Evolutionary conservation across 2,113 vertebrate species (phyloP).

Genomic region (Rallus limicola): DNA sequence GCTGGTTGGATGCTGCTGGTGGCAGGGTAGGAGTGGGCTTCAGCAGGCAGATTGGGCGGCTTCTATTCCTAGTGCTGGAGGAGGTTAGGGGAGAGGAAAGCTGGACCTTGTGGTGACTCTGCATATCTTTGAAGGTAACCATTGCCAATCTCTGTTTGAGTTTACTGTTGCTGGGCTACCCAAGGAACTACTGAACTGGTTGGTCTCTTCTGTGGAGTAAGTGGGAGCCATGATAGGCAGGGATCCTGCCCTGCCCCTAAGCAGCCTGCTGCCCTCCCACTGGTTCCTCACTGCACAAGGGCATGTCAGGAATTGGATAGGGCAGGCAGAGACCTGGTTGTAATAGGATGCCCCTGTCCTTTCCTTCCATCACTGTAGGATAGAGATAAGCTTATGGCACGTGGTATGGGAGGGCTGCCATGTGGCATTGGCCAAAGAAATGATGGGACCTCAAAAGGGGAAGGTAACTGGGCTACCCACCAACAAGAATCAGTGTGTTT

Average conservation of each 20-base stretch:
- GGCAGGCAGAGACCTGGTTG: conserved; percentile 27
- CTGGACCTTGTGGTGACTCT: neutral
- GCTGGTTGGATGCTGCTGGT: neutral
- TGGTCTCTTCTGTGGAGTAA: neutral
- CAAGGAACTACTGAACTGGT: neutral
- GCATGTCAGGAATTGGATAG: conserved; percentile 24
- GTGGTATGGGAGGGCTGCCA: neutral
- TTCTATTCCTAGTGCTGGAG: neutral
- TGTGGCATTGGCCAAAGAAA: neutral
- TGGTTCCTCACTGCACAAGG: neutral
- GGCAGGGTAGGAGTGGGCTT: neutral
- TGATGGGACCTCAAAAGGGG: neutral
- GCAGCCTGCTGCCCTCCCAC: neutral
- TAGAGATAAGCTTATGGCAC: neutral
- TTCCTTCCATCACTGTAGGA: neutral
- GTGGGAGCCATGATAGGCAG: neutral
- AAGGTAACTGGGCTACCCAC: neutral
- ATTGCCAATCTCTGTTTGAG: neutral
- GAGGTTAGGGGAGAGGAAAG: neutral
- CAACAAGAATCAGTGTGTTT: neutral
- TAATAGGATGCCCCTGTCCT: conserved; percentile 47
- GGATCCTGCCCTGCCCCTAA: neutral
- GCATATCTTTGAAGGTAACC: neutral
- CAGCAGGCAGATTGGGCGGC: neutral
- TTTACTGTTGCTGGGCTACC: conserved; percentile 7